These are phyloP conservation scores for Mastacembelus armatus DNA, from an alignment of 2,797 vertebrate genomes.

Conservation along the genomic window DNA sequence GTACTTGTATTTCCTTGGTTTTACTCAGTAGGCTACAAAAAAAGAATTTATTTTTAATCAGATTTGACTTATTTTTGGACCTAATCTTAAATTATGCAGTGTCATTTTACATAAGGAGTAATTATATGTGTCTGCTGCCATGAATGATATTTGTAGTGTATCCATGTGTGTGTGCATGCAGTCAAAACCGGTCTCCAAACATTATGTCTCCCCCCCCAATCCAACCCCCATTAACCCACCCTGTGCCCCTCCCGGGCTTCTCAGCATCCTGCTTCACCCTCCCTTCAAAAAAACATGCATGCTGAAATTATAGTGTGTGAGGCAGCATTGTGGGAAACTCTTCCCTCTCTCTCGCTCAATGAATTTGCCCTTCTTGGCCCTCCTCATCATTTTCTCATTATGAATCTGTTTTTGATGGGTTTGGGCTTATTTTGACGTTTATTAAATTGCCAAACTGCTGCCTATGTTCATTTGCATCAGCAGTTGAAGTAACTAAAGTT, in stretches of 20 bases:
- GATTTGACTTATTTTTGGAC: background rate
- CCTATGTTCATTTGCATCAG: conserved; percentile 69
- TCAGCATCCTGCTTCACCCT: conserved; percentile 64
- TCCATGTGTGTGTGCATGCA: background rate
- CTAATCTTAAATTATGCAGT: conserved; percentile 3
- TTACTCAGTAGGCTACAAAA: background rate
- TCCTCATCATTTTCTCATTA: conserved; percentile 63
- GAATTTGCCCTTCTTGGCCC: conserved; percentile 29
- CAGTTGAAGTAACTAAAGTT: conserved; percentile 62
- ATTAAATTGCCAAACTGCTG: conserved; percentile 61
- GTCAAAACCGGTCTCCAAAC: conserved; percentile 52
- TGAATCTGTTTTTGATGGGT: conserved; percentile 32
- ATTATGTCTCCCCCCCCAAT: conserved; percentile 49
- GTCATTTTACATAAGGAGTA: background rate
- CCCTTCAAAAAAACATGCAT: conserved; percentile 31
- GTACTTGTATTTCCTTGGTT: background rate
- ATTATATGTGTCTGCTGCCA: conserved; percentile 2
- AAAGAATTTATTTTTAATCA: background rate
- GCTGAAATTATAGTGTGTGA: conserved; percentile 65
- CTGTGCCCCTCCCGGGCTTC: conserved; percentile 68
- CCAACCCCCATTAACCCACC: conserved; percentile 35
- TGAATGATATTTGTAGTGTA: conserved; percentile 1
- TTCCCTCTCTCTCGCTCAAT: conserved; percentile 35
- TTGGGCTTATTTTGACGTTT: conserved; percentile 58
- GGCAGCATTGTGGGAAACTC: conserved; percentile 55